Evolutionary conservation across 2,113 vertebrate genomes (phyloP), one percentile per base, ranked within the genome.

Genomic region (Rafetus swinhoei): DNA sequence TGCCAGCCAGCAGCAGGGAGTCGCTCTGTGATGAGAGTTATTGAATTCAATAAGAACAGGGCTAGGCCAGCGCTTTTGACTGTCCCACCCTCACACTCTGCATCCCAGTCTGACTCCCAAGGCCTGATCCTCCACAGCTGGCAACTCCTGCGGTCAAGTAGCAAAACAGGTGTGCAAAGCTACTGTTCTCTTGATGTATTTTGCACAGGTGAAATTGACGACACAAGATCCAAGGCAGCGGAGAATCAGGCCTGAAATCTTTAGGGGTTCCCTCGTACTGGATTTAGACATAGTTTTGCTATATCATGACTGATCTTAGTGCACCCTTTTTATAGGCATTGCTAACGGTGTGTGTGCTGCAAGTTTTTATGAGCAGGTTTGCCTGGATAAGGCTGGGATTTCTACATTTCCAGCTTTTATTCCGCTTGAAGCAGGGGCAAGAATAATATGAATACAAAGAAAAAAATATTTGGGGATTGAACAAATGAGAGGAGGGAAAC

Each of bases 121-220:
- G 16, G 29, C 65, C 25, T 85, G 80, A 6, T 19, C 88, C 18
- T 25, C 39, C 72, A 12, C 39, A 27, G 9, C 10, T 1, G 7
- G 16, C 19, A 22, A 25, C 11, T 88, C 0, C 1, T 39, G 56
- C 74, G 76, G 79, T 19, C 19, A 39, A 4, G 14, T 32, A 4
- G 56, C 56, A 65, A 85, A 25, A 11, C 0, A 29, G 32, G 10
- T 5, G 65, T 74, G 8, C 84, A 90, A 15, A 25, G 53, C 50
- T 57, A 14, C 0, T 0, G 50, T 29, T 86, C 14, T 24, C 39
- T 53, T 35, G 0, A 0, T 1, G 76, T 84, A 3, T 11, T 65
- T 81, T 82, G 5, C 80, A 13, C 55, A 1, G 19, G 0, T 1
- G 0, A 55, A 32, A 22, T 12, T 65, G 84, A 79, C 18, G 7